Percentiles rank a stretch among this genome's conserved stretches.
phyloP scores from a whole-genome alignment of 2,797 vertebrate species.

The Halcyon chelicuti region DNA sequence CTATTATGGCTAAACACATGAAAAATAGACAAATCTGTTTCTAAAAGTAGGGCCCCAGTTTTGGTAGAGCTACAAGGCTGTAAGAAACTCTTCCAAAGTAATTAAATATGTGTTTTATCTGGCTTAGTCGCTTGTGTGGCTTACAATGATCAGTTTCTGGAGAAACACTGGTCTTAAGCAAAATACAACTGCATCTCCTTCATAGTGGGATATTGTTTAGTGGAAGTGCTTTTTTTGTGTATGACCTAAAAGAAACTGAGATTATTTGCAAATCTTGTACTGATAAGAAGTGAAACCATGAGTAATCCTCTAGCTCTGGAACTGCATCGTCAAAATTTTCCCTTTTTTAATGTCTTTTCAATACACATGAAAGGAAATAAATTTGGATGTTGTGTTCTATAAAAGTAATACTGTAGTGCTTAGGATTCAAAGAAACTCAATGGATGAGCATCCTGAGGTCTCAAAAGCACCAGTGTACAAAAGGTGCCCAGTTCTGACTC shows the following conservation, averaged over 20 bases:
- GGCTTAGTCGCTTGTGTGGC: accelerated
- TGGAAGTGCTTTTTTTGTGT: not conserved
- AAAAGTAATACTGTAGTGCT: not conserved
- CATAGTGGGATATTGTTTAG: not conserved
- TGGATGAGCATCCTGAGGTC: not conserved
- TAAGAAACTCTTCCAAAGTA: not conserved
- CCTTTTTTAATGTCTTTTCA: not conserved
- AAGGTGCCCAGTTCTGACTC: not conserved
- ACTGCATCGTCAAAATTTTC: not conserved
- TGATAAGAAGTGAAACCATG: not conserved
- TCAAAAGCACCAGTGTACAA: not conserved
- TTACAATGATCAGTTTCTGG: not conserved
- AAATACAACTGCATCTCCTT: not conserved
- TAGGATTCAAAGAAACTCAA: not conserved
- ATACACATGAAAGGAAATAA: not conserved
- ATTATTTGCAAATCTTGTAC: not conserved
- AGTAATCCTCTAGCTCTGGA: not conserved
- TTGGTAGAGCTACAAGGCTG: not conserved
- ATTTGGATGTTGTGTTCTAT: not conserved
- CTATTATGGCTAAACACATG: not conserved
- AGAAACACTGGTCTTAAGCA: not conserved
- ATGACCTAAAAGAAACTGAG: not conserved
- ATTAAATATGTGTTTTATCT: not conserved
- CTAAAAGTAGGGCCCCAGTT: not conserved
- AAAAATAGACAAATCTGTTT: not conserved